Evolutionary conservation across 2,888 invertebrate species (phyloP).

Genomic region (Pristionchus japonicus): DNA sequence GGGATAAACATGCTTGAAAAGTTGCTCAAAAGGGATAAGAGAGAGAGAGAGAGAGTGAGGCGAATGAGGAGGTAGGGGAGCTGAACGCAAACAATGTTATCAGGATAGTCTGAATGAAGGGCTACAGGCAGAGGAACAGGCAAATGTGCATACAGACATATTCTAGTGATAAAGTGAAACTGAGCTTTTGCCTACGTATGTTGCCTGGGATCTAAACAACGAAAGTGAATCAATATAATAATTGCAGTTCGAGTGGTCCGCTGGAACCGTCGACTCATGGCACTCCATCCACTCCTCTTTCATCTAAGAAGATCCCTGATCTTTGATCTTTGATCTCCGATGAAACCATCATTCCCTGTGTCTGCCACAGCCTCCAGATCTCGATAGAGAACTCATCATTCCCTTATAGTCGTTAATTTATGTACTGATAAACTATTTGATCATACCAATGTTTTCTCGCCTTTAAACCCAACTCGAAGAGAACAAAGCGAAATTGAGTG

Average conservation of each 20-base stretch:
- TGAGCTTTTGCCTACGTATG: no score
- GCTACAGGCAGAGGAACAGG: no score
- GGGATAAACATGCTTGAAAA: no score
- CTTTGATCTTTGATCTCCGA: neutral
- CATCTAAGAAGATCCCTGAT: conserved; percentile 23
- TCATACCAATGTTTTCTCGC: neutral
- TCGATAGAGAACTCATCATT: conserved; percentile 1
- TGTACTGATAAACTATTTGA: neutral
- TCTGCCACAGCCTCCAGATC: neutral
- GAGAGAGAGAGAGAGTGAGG: no score
- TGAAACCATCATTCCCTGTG: neutral
- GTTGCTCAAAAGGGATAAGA: no score
- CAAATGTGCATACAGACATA: no score
- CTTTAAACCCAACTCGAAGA: neutral
- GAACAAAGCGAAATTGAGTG: neutral
- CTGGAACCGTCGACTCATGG: neutral
- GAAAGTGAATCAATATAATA: no score
- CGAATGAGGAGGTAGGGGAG: no score
- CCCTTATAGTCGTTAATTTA: neutral
- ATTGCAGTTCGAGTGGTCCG: conserved; percentile 25
- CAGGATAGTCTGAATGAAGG: no score
- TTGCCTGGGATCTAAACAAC: no score
- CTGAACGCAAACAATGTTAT: no score
- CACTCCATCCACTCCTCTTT: conserved; percentile 34
- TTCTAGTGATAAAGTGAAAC: no score